These are phyloP conservation scores for Hypsibius dujardini DNA, from an alignment of 1,140 invertebrate species.

Conservation along the genomic window DNA sequence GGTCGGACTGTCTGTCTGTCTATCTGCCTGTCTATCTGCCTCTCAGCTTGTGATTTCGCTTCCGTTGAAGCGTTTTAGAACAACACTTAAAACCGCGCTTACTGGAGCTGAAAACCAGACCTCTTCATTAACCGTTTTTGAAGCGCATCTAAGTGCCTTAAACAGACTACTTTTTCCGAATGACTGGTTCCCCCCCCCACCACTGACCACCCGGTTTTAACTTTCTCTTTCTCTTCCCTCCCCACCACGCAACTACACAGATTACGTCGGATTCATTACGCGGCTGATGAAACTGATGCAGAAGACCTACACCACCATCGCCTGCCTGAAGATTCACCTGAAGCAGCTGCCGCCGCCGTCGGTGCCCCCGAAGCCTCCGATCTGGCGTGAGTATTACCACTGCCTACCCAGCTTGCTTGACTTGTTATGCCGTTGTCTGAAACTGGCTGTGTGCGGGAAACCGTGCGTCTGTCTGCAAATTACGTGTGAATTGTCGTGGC, in stretches of 20 bases:
- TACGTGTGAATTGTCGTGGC: constrained; percentile 17
- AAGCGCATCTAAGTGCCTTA: too few species aligned
- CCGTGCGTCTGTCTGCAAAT: not conserved
- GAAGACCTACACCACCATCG: constrained; percentile 57
- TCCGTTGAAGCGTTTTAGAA: too few species aligned
- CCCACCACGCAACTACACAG: too few species aligned
- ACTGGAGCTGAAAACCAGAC: too few species aligned
- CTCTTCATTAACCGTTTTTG: too few species aligned
- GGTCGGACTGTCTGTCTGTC: too few species aligned
- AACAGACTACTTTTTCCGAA: too few species aligned
- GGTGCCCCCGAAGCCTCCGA: constrained; percentile 37
- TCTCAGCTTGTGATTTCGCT: too few species aligned
- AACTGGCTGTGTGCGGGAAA: too few species aligned
- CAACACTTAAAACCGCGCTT: too few species aligned
- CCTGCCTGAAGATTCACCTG: constrained; percentile 75
- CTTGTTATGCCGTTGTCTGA: too few species aligned
- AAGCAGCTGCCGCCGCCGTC: constrained; percentile 48
- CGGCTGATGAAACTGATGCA: constrained; percentile 96
- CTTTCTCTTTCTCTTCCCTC: constrained; percentile 29
- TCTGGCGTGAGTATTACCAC: constrained; percentile 45
- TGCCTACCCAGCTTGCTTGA: not conserved
- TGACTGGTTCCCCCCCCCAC: not conserved
- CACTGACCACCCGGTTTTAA: constrained; percentile 16
- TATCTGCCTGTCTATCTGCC: too few species aligned
- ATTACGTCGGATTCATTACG: constrained; percentile 95